phyloP scores from a whole-genome alignment of 53 echinoderm and acorn worm species.

The Patiria pectinifera region DNA sequence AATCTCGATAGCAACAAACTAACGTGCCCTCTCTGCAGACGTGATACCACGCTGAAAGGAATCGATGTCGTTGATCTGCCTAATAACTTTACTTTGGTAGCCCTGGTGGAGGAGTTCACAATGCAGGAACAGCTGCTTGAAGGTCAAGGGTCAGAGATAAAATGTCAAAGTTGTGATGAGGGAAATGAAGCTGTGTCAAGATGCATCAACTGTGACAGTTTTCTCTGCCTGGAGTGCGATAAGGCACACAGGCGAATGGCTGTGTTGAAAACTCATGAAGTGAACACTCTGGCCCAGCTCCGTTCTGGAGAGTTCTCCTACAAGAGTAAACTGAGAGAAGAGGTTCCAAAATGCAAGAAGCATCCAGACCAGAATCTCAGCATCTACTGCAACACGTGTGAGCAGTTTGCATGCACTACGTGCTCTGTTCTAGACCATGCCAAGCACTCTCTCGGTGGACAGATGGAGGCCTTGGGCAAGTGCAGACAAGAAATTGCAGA shows the following conservation, averaged over 20 bases:
- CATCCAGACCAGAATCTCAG: conserved; percentile 57
- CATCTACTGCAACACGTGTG: conserved; percentile 59
- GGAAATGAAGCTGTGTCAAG: conserved; percentile 44
- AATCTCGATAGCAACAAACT: background rate
- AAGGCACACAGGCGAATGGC: conserved; percentile 52
- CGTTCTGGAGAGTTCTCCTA: conserved; percentile 6
- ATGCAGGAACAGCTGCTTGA: conserved; percentile 43
- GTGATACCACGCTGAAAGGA: conserved; percentile 10
- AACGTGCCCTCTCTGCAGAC: conserved; percentile 51
- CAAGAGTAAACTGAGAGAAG: conserved; percentile 29
- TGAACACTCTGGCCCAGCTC: conserved; percentile 29
- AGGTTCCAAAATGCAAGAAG: conserved; percentile 42
- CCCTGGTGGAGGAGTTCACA: conserved; percentile 54
- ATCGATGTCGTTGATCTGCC: conserved; percentile 36
- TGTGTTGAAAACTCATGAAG: conserved; percentile 19
- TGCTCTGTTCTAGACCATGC: conserved; percentile 6
- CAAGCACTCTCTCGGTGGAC: background rate
- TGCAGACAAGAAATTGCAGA: conserved; percentile 34
- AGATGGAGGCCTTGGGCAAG: background rate
- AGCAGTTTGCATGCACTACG: conserved; percentile 42
- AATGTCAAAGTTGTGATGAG: conserved; percentile 59
- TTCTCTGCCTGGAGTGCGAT: conserved; percentile 35
- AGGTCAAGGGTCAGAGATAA: conserved; percentile 42
- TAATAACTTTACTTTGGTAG: conserved; percentile 34
- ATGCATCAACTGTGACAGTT: conserved; percentile 29